A percentile compares a stretch with the other conserved stretches of the same genome.
Conservation (phyloP, 92 coral and sea anemone genomes). For the Heliopora coerulea region DNA sequence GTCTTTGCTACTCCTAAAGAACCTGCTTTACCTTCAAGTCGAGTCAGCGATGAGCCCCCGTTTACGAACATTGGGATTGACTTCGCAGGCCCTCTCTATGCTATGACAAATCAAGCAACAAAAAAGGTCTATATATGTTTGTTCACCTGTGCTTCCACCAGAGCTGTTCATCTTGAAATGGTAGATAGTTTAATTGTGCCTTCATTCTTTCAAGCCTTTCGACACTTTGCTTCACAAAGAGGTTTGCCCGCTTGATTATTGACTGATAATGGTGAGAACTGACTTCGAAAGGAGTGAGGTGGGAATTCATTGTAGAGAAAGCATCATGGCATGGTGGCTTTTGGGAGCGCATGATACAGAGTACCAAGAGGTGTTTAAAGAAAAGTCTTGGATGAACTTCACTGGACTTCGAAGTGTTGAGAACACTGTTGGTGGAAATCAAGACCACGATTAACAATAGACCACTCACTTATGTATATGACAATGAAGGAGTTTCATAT, state of each 20-base stretch:
- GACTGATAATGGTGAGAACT: no score
- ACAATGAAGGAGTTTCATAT: conserved; percentile 18
- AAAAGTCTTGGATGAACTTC: no score
- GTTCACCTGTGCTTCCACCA: conserved; percentile 19
- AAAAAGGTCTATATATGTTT: no score
- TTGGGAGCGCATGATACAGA: no score
- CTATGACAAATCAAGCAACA: not conserved
- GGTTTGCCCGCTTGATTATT: no score
- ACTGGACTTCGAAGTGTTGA: conserved; percentile 21
- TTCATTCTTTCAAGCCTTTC: conserved; percentile 10
- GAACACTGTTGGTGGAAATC: conserved; percentile 28
- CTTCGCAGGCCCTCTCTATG: conserved; percentile 14
- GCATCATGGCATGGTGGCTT: no score
- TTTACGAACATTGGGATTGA: conserved; percentile 12
- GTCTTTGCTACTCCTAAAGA: conserved; percentile 6
- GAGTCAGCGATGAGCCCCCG: no score
- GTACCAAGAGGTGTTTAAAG: no score
- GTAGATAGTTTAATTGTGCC: not conserved
- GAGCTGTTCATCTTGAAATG: conserved; percentile 24
- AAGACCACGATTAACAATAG: conserved; percentile 44
- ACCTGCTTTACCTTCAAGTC: conserved; percentile 13
- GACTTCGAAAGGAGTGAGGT: no score
- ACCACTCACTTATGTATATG: conserved; percentile 34
- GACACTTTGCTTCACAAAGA: no score
- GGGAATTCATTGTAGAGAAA: no score